Evolutionary conservation across 1,140 invertebrate species (phyloP).

Genomic region (Dendroctonus ponderosae): DNA sequence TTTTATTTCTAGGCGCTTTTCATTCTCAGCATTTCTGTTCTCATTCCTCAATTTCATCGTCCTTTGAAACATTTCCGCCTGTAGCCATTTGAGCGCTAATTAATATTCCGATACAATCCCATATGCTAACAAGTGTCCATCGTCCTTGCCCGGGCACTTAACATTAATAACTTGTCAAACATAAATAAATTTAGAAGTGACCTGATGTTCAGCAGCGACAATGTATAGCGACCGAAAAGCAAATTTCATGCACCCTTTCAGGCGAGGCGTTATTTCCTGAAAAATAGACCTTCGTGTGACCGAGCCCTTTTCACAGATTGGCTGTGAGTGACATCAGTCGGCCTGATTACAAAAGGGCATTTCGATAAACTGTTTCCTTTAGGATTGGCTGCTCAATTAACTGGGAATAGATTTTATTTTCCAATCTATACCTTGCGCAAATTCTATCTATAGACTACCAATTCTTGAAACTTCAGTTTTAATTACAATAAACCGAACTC

Average conservation of each 20-base stretch:
- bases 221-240: constrained; percentile 1
- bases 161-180: constrained; percentile 15
- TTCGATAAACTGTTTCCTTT: constrained; percentile 5
- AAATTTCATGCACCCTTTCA: constrained; percentile 23
- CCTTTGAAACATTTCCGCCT: no score
- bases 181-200: constrained; percentile 10
- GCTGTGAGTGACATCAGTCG: constrained; percentile 1
- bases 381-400: neutral
- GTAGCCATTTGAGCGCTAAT: no score
- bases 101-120: no score
- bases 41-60: no score
- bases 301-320: constrained; percentile 9
- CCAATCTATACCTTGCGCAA: no score
- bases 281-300: constrained; percentile 6
- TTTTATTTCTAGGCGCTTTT: no score
- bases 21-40: no score
- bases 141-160: constrained; percentile 1
- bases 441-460: no score
- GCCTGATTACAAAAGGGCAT: constrained; percentile 11
- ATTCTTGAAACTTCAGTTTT: no score
- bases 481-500: no score
- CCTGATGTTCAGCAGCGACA: neutral
- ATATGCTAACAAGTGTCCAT: no score
- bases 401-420: no score
- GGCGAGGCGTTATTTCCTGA: constrained; percentile 19